phyloP scores from a whole-genome alignment of 1,140 invertebrate species.

The Drosophila pachea region DNA sequence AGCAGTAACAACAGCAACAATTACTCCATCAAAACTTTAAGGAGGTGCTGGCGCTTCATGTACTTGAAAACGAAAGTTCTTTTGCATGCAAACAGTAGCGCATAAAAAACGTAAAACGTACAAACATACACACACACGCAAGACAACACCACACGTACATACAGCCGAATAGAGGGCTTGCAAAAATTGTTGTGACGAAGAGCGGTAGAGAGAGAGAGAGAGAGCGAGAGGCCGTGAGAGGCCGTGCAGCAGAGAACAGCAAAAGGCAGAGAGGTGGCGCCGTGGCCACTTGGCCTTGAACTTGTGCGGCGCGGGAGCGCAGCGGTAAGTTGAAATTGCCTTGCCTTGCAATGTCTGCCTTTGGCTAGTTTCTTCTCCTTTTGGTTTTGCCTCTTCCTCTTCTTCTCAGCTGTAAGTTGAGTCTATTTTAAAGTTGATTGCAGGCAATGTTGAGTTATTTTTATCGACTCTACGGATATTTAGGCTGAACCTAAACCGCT shows the following conservation, averaged over 20 bases:
- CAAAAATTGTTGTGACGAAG: slow-evolving; percentile 1
- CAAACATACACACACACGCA: slow-evolving; percentile 26
- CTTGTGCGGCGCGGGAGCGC: slow-evolving; percentile 59
- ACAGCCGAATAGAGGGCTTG: not conserved
- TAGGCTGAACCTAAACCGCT: slow-evolving; percentile 13
- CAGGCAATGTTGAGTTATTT: slow-evolving; percentile 44
- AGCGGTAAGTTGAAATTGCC: slow-evolving; percentile 62
- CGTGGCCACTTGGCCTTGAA: slow-evolving; percentile 73
- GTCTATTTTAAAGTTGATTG: slow-evolving; percentile 49
- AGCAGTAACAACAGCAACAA: slow-evolving; percentile 18
- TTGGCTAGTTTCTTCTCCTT: slow-evolving; percentile 33
- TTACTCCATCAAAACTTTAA: not conserved
- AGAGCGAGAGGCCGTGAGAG: slow-evolving; percentile 26
- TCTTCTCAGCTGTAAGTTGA: slow-evolving; percentile 44
- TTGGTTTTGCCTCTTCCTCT: slow-evolving; percentile 10
- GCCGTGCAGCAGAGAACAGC: slow-evolving; percentile 1
- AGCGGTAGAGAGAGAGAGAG: slow-evolving; percentile 1
- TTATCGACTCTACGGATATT: slow-evolving; percentile 37
- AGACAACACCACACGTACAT: not conserved
- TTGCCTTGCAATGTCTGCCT: slow-evolving; percentile 38
- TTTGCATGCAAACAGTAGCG: slow-evolving; percentile 55
- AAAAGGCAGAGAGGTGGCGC: slow-evolving; percentile 28
- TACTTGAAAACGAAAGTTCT: slow-evolving; percentile 75
- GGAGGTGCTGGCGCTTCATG: slow-evolving; percentile 43
- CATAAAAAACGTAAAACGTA: slow-evolving; percentile 46